A percentile compares a stretch with the other conserved stretches of the same genome.
Conservation (phyloP, 2,113 vertebrate species). For the Paraplagusia blochii region DNA sequence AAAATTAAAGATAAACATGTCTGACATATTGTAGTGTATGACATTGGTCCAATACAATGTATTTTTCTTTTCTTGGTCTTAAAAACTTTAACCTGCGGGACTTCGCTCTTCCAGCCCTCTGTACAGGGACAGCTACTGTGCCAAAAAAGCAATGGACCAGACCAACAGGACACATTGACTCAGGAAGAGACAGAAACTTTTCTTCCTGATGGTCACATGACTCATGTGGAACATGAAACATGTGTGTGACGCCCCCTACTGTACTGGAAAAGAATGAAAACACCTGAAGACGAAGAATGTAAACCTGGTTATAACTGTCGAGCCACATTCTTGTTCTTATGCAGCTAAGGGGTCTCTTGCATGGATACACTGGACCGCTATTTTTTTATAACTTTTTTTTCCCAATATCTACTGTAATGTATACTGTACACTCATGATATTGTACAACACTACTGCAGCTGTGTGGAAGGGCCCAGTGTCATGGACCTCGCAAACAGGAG, state of each 20-base stretch:
- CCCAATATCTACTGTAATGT: no score
- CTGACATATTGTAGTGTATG: no score
- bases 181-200: slow-evolving; percentile 42
- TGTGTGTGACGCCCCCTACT: slow-evolving; percentile 39
- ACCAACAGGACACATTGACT: not conserved
- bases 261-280: not conserved
- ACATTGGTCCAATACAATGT: no score
- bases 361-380: no score
- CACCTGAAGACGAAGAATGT: not conserved
- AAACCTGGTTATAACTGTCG: no score
- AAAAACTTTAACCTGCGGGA: not conserved
- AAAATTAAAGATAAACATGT: no score
- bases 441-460: slow-evolving; percentile 5
- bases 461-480: not conserved
- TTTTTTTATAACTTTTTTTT: no score
- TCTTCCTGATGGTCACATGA: slow-evolving; percentile 15
- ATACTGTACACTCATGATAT: not conserved
- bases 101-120: slow-evolving; percentile 22
- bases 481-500: no score
- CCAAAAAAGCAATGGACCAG: slow-evolving; percentile 47
- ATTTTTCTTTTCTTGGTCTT: no score
- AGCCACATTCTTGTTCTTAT: no score
- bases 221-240: slow-evolving; percentile 54
- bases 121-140: slow-evolving; percentile 2
- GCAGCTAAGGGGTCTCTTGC: no score